A percentile compares a stretch with the other conserved stretches of the same genome.
Conservation (phyloP, 2,888 invertebrate genomes). For the Athalia rosae region DNA sequence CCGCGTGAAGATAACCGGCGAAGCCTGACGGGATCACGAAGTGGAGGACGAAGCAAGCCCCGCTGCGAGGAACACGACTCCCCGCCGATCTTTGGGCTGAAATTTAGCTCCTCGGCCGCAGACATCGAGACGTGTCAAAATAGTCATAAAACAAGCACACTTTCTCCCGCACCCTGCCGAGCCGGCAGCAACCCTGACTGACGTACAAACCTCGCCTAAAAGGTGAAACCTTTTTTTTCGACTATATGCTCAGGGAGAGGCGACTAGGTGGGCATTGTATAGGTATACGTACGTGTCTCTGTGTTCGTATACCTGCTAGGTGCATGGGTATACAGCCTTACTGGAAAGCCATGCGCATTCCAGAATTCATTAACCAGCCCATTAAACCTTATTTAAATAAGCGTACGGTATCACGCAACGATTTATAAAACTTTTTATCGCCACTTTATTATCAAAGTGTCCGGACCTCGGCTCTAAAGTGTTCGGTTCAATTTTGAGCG, state of each 20-base stretch:
- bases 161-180: constrained; percentile 50
- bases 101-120: constrained; percentile 61
- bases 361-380: constrained; percentile 42
- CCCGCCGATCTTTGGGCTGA: constrained; percentile 67
- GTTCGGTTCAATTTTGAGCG: constrained; percentile 39
- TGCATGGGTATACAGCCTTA: constrained; percentile 11
- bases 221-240: constrained; percentile 22
- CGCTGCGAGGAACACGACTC: constrained; percentile 66
- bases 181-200: constrained; percentile 51
- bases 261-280: not conserved
- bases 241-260: not conserved
- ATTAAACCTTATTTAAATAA: constrained; percentile 43
- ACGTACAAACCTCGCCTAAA: constrained; percentile 38
- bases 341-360: constrained; percentile 31
- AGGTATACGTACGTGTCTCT: not conserved
- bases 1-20: constrained; percentile 24
- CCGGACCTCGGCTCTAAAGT: constrained; percentile 16
- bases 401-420: constrained; percentile 26
- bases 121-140: constrained; percentile 72
- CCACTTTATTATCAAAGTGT: constrained; percentile 35
- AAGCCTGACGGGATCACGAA: constrained; percentile 40
- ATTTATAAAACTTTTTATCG: constrained; percentile 38
- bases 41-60: constrained; percentile 49
- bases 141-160: constrained; percentile 61
- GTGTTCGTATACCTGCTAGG: constrained; percentile 7